Evolutionary conservation across 2,797 vertebrate genomes (phyloP), one percentile per base, ranked within the genome.

Genomic region (Lepus oiostolus): DNA sequence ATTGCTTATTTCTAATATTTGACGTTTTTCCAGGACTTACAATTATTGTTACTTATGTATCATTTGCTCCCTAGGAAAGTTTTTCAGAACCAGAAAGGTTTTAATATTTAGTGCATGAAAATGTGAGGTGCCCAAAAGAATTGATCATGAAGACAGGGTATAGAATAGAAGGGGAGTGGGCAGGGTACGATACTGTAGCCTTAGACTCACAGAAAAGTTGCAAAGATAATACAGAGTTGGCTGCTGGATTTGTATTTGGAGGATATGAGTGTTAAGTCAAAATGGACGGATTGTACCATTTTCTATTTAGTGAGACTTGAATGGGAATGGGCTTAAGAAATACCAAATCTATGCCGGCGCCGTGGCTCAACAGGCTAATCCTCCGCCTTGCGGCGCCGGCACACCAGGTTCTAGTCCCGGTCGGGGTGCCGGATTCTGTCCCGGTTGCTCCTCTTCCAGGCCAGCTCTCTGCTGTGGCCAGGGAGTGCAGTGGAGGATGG

Each of bases 31-130:
- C 35, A 88, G 17, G 42, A 74, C 42, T 85, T 77, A 35, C 76
- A 83, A 88, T 74, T 81, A 60, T 50, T 30, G 30, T 62, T 80
- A 76, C 24, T 82, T 84, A 65, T 47, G 54, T 81, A 35, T 62
- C 52, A 30, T 19, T 47, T 76, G 30, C 7, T 85, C 87, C 71
- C 54, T 86, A 71, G 47, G 22, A 95, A 88, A 91, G 68, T 52
- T 87, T 95, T 88, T 88, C 54, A 70, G 80, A 52, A 77, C 67
- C 74, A 95, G n/a, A 81, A 5, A n/a, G 26, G 32, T 67, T 77
- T 94, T 88, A 47, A 13, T 30, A 67, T 62, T 72, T 88, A 85
- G 63, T 1, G 1, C 88, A 90, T 89, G 63, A 83, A 74, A 86
- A 85, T 75, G 6, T 11, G 19, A 95, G 50, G 30, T 58, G 22